Base-by-base conservation (phyloP, 2,797 vertebrate species). In the Synanceia verrucosa region DNA sequence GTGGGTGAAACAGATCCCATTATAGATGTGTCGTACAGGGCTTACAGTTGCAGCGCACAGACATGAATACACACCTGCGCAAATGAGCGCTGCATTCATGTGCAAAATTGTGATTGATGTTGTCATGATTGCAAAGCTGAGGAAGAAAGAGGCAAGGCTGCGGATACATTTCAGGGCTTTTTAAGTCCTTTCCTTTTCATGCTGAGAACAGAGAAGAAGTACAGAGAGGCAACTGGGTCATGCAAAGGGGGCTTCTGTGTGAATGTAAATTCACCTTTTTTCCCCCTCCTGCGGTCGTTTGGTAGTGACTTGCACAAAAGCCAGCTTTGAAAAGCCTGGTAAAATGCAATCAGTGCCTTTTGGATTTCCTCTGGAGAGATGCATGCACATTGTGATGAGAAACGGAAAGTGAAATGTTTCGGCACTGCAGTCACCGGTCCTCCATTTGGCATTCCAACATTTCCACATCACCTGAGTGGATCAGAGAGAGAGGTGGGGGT, bases 261-360 rank as follows among this genome's bases (percentile, higher is more conserved):
- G 12, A 61, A 31, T 29, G 31, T 43, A 53, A 58, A 73, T 70
- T 75, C 41, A 64, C 19, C 43, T 61, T 66, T 51, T 59, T 29
- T 18, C 59, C n/a, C n/a, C n/a, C n/a, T n/a, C 6, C 24, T 47
- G 62, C 55, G 13, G 57, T 66, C 3, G 16, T 66, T 73, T 31
- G 41, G 16, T 18, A 7, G 73, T 50, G 43, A 75, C 18, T 51
- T n/a, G 50, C 33, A 74, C 36, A 70, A 52, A 67, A 48, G 28
- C 34, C 26, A 41, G 52, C 52, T 71, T 59, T 86, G 66, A 79
- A 69, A 76, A 48, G 73, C 41, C 57, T 72, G 59, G 12, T 53
- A 56, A 69, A 85, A 76, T 37, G 73, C 81, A 89, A 88, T 90
- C 85, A 88, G 79, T 47, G 36, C 50, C 59, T 73, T 83, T 36